Evolutionary conservation across 2,113 vertebrate genomes (phyloP), one percentile per base, ranked within the genome.

Genomic region (Bufo gargarizans): DNA sequence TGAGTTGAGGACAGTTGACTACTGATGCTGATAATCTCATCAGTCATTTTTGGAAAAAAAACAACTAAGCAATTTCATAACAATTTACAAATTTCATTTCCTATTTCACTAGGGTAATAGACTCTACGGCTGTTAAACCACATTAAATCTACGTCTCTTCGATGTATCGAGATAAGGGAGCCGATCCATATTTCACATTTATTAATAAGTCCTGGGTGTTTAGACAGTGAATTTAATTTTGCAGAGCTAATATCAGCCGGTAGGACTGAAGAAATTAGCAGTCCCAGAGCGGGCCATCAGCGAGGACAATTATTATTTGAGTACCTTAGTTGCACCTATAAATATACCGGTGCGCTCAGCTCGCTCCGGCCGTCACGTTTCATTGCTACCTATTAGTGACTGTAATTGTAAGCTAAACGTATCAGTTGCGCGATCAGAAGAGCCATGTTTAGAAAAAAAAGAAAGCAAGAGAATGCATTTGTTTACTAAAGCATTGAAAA

Each of bases 401-500:
- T 47, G 58, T 84, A 78, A 89, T 84, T 78, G 87, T 77, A 77
- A 55, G 69, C 82, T 67, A 65, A 22, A 83, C 20, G 49, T 76
- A 82, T 76, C 69, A 43, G 79, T 83, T 61, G n/a, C 49, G 49
- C 56, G 20, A 56, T n/a, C 61, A 84, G 61, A 83, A 71, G 20
- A 71, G 49, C 33, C 43, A 63, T 78, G 63, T 47, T 77, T 69
- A 14, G 55, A 74, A 6, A 72, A 53, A 53, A 47, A 82, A 20
- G 47, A 78, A 47, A 82, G 14, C 47, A 78, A 69, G 55, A 43
- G 6, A 65, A 77, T 49, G 72, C 76, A 22, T 89, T 82, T 89
- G 74, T 77, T 89, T 89, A 69, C 80, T 89, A 89, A 89, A 84
- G 82, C 82, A 89, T 84, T 78, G 87, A 84, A 78, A 89, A 89